Base-by-base conservation (phyloP, 2,113 vertebrate genomes). In the Chionomys nivalis region DNA sequence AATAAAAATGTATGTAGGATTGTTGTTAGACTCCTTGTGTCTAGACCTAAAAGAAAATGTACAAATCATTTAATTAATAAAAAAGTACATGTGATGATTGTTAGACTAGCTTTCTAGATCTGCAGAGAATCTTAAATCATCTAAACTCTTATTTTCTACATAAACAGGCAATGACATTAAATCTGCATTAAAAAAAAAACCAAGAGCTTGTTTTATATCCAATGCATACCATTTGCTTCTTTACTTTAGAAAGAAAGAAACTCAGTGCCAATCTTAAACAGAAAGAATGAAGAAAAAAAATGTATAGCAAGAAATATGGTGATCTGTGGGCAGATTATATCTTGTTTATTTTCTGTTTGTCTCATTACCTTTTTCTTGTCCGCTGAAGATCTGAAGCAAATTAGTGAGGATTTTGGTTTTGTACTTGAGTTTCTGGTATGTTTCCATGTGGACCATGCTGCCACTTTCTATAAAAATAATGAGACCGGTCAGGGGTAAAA, bases 401-500 rank as follows among this genome's bases (percentile, higher is more conserved):
- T 98, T 90, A 42, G 63, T 61, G 94, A 98, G 98, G 77, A 93
- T 87, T 91, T 85, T 16, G 70, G 11, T 87, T 92, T 96, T 94
- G 58, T 94, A 97, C 5, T 97, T 55, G 19, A 98, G 78, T 28
- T 98, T 95, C 85, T 96, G 77, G 55, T 98, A 98, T 6, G 86
- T 97, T 36, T 97, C 97, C 88, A 96, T 95, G 8, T 98, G 96
- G 36, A 82, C 70, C 87, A 97, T 76, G 90, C 90, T 97, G 4
- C 97, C 97, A n/a, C 70, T 94, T 94, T 98, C 82, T 96, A 98
- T 98, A 13, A 98, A 75, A 87, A 97, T 72, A 93, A 96, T 82
- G 70, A 98, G 55, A 93, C 97, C 96, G 31, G 83, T 26, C 33
- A 92, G 95, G 79, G 98, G 97, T 7, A 98, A 87, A 39, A 98